phyloP scores from a whole-genome alignment of 37 sponge, comb jelly and placozoan species.

The Geodia barretti region DNA sequence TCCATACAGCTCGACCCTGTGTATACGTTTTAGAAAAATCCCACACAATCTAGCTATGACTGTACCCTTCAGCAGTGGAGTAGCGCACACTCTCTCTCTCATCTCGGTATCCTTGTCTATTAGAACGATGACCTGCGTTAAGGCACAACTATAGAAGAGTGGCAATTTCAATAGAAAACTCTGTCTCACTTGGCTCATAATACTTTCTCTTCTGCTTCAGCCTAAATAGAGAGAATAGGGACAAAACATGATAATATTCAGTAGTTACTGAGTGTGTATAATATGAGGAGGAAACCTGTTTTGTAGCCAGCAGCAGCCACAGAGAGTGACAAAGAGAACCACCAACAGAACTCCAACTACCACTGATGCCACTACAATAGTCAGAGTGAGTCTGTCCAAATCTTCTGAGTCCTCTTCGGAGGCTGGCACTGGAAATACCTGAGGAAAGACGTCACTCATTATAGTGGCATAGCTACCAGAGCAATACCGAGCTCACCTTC shows the following conservation, averaged over 20 bases:
- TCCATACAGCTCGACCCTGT: neutral
- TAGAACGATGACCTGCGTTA: too few species aligned
- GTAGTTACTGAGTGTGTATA: too few species aligned
- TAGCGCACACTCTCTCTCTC: neutral
- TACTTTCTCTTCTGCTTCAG: neutral
- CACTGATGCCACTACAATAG: neutral
- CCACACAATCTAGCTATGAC: neutral
- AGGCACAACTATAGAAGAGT: too few species aligned
- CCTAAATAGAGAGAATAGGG: neutral
- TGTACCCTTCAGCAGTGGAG: neutral
- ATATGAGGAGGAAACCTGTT: too few species aligned
- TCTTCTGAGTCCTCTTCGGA: neutral
- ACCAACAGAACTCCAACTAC: neutral
- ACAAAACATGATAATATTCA: too few species aligned
- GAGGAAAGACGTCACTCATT: too few species aligned
- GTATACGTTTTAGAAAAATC: neutral
- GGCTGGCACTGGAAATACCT: neutral
- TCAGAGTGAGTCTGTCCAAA: neutral
- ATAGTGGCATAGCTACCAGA: too few species aligned
- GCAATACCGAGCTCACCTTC: too few species aligned
- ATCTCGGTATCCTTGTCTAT: too few species aligned
- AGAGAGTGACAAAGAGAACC: neutral
- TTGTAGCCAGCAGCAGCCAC: neutral
- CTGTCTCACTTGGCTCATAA: neutral
- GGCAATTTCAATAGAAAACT: too few species aligned